Evolutionary conservation across 2,113 vertebrate genomes (phyloP).

Genomic region (Rhagologus leucostigma): DNA sequence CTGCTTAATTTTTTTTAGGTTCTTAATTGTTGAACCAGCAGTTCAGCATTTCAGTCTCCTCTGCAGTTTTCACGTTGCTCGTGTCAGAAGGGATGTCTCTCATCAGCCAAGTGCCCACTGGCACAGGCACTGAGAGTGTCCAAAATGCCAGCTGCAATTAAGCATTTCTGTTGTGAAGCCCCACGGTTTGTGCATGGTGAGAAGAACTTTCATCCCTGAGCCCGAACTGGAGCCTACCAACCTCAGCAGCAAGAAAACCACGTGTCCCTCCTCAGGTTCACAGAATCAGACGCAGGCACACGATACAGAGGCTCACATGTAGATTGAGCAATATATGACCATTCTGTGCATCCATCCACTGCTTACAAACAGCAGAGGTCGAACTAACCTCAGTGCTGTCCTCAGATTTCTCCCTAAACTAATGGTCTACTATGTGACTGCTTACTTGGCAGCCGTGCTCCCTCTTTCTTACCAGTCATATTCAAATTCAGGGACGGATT

Average conservation of each 20-base stretch:
- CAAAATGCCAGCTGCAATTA: slow-evolving; percentile 34
- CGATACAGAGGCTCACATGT: neutral
- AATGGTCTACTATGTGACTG: neutral
- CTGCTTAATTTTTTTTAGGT: neutral
- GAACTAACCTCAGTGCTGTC: neutral
- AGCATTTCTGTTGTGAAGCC: neutral
- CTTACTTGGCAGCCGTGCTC: neutral
- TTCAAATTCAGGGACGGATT: neutral
- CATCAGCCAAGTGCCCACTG: slow-evolving; percentile 4
- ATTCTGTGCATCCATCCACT: neutral
- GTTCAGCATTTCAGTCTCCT: neutral
- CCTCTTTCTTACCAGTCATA: neutral
- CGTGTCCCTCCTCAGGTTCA: neutral
- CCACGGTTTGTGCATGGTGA: neutral
- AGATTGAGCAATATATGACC: neutral
- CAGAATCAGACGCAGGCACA: neutral
- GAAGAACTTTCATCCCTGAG: neutral
- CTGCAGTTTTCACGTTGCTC: neutral
- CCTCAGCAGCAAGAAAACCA: neutral
- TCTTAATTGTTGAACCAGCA: neutral
- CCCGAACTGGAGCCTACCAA: neutral
- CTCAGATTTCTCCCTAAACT: neutral
- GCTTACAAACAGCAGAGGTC: neutral
- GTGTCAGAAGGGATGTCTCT: neutral
- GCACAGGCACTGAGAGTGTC: slow-evolving; percentile 6